Evolutionary conservation across 2,888 invertebrate genomes (phyloP).

Genomic region (Synergus itoensis): DNA sequence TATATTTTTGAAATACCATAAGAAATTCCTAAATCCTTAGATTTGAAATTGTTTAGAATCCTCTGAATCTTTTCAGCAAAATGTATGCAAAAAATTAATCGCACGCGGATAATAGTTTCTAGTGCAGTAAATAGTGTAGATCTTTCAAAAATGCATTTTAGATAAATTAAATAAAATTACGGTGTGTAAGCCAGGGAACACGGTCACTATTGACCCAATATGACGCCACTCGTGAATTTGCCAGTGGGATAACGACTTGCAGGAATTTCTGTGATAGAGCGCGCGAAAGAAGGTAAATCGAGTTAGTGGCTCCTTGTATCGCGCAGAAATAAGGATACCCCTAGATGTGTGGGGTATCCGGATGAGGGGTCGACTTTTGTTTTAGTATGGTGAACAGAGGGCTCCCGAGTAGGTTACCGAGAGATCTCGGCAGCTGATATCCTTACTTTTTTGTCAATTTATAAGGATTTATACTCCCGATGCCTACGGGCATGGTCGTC

Average conservation of each 20-base stretch:
- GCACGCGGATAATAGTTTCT: no score
- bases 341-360: conserved; percentile 48
- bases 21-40: no score
- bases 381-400: conserved; percentile 61
- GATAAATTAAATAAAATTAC: not conserved
- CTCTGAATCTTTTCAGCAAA: no score
- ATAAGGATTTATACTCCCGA: conserved; percentile 75
- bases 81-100: no score
- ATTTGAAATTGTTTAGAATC: no score
- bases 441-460: conserved; percentile 74
- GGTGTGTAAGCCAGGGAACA: not conserved
- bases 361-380: conserved; percentile 65
- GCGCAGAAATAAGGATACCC: conserved; percentile 39
- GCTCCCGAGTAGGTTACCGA: conserved; percentile 65
- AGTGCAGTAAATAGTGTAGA: no score
- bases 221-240: conserved; percentile 37
- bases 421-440: conserved; percentile 72
- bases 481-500: conserved; percentile 61
- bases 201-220: not conserved
- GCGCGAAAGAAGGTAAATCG: conserved; percentile 43
- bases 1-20: no score
- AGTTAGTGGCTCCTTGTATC: conserved; percentile 51
- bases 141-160: no score
- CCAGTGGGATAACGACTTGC: conserved; percentile 46
- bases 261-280: conserved; percentile 43